Evolutionary conservation across 2,113 vertebrate genomes (phyloP).

Genomic region (Hepsetus odoe): DNA sequence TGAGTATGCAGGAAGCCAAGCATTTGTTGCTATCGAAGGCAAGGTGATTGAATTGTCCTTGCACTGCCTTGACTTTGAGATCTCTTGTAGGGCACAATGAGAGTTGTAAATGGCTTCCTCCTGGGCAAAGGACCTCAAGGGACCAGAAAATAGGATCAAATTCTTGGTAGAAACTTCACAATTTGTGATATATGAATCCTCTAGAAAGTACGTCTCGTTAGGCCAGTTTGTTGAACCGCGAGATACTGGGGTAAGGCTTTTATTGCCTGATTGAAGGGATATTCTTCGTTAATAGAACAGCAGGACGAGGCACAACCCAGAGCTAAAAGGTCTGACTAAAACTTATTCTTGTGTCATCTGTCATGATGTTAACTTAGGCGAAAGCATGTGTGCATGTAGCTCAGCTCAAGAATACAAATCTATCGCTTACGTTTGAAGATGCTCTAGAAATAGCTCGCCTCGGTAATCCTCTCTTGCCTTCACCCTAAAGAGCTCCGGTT

Average conservation of each 20-base stretch:
- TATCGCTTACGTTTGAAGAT: conserved; percentile 41
- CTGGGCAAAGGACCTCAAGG: conserved; percentile 2
- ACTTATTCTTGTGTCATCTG: background rate
- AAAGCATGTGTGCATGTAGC: background rate
- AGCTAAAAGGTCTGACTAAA: background rate
- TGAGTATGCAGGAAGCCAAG: conserved; percentile 65
- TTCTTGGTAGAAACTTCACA: background rate
- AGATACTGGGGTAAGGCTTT: background rate
- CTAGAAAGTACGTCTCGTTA: background rate
- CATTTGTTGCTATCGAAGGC: conserved; percentile 58
- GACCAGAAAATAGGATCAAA: conserved; percentile 24
- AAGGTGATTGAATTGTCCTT: conserved; percentile 59
- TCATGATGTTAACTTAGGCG: background rate
- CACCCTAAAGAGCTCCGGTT: conserved; percentile 23
- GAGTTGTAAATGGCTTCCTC: conserved; percentile 21
- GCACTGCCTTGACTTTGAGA: conserved; percentile 55
- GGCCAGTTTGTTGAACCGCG: background rate
- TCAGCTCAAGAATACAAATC: conserved; percentile 47
- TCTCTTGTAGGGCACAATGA: conserved; percentile 42
- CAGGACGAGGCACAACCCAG: background rate
- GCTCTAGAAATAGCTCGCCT: conserved; percentile 54
- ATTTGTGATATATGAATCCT: background rate
- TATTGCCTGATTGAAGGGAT: background rate
- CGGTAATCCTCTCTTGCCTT: conserved; percentile 41
- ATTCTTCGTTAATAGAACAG: background rate